Conservation (phyloP, 2,797 vertebrate species). For the Catostomus latipinnis region DNA sequence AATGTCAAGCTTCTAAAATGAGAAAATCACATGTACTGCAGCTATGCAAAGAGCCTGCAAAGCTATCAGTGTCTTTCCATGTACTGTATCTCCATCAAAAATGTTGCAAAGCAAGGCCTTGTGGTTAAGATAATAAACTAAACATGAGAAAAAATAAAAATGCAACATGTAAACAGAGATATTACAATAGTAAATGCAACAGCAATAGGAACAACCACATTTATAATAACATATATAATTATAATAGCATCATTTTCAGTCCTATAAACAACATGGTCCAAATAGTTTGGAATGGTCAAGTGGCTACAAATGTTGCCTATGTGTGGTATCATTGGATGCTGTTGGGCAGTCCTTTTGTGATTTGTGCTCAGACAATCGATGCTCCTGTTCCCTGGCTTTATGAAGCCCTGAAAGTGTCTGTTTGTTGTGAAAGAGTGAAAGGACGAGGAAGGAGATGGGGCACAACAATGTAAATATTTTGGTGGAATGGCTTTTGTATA, state of each 20-base stretch:
- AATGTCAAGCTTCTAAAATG: conserved; percentile 59
- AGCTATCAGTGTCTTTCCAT: conserved; percentile 23
- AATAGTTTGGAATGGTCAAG: conserved; percentile 50
- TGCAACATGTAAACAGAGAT: conserved; percentile 57
- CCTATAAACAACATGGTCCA: conserved; percentile 62
- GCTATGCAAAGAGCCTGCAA: conserved; percentile 37
- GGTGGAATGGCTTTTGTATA: conserved; percentile 62
- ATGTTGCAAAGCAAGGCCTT: conserved; percentile 54
- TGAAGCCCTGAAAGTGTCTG: conserved; percentile 59
- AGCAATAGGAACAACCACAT: conserved; percentile 60
- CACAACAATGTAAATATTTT: conserved; percentile 56
- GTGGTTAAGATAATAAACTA: conserved; percentile 51
- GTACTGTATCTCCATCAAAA: conserved; percentile 36
- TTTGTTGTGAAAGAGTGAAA: conserved; percentile 52
- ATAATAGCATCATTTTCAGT: conserved; percentile 64
- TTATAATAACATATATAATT: conserved; percentile 63
- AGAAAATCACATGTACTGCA: conserved; percentile 52
- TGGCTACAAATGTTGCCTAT: conserved; percentile 45
- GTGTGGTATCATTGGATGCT: conserved; percentile 54
- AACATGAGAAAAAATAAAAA: conserved; percentile 38
- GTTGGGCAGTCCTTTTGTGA: conserved; percentile 45
- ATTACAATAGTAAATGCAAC: conserved; percentile 62
- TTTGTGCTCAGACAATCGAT: conserved; percentile 48
- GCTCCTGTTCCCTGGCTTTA: conserved; percentile 48
- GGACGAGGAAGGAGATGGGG: conserved; percentile 41